Base-by-base conservation (phyloP, 30 jellyfish, hydroid and myxozoan genomes). In the Hydra vulgaris region DNA sequence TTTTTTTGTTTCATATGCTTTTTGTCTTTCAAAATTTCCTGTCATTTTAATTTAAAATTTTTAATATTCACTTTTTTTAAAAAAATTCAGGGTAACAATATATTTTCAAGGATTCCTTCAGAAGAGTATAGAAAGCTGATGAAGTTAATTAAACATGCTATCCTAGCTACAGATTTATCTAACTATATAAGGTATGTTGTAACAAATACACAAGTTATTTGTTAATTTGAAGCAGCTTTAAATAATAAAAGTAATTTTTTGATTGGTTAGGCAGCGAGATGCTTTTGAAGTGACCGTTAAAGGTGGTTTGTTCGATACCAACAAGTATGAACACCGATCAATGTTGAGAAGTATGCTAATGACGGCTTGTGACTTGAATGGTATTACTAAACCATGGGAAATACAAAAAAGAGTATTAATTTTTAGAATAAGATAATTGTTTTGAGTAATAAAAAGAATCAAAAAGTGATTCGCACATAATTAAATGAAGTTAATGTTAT, bases 311-410 rank as follows among this genome's bases (percentile, higher is more conserved):
- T 80, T 80, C 8, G 83, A 80, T 27, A 80, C 87, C 5, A 80
- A 54, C 52, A 67, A 66, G 27, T 27, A 70, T 12, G 87, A 80
- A 52, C 69, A 80, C 26, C 83, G 87, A 23, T 74, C 87, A 40
- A 80, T 80, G 88, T 26, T 25, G 40, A 82, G 97, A 77, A 89
- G 95, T 40, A 85, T 90, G 84, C 74, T 90, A 88, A 90, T 90
- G 97, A 90, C 97, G 12, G 95, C 97, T 18, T 85, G 96, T 70
- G 97, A 90, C 75, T 85, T 90, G 53, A 82, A 87, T 74, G 97
- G 97, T 17, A 90, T 90, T 26, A 90, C 97, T 17, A 90, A 90
- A 75, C 97, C 97, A 26, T 90, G 97, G 97, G 85, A 86, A 18
- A 79, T 90, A 19, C 97, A 90, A 85, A 90, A 90, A 73, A 82